These are phyloP conservation scores for Todus mexicanus DNA, from an alignment of 2,797 vertebrate species.

Conservation along the genomic window DNA sequence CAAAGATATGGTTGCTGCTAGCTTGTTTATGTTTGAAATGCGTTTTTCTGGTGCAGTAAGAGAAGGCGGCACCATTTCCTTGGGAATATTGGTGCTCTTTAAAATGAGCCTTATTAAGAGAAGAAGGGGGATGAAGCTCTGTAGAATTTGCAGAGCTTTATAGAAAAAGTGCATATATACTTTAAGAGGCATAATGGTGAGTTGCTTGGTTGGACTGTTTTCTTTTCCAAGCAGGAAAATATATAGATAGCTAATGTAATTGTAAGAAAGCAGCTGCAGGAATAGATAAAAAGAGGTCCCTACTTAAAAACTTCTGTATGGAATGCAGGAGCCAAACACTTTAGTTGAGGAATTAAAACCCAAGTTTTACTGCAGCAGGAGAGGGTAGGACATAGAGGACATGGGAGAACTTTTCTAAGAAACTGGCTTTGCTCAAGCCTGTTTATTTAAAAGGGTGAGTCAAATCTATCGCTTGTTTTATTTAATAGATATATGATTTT, in stretches of 20 bases:
- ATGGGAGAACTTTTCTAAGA: background rate
- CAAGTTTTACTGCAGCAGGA: constrained; percentile 4
- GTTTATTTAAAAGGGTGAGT: constrained; percentile 15
- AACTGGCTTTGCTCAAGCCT: background rate
- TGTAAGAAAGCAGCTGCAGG: constrained; percentile 39
- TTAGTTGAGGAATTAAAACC: constrained; percentile 33
- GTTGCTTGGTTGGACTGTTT: background rate
- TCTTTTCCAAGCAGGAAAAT: background rate
- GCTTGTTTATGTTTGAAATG: constrained; percentile 68
- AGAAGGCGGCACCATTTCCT: constrained; percentile 30
- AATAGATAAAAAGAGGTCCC: constrained; percentile 38
- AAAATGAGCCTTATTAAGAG: constrained; percentile 30
- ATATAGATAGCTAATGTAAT: constrained; percentile 38
- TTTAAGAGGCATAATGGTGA: constrained; percentile 4
- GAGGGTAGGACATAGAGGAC: background rate
- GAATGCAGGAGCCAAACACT: constrained; percentile 1
- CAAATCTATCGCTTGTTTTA: background rate
- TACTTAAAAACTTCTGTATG: constrained; percentile 32
- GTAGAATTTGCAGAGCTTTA: constrained; percentile 23
- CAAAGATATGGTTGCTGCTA: constrained; percentile 66
- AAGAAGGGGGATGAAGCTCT: background rate
- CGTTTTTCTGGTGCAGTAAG: constrained; percentile 52
- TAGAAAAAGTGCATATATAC: background rate
- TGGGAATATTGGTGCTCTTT: constrained; percentile 48
- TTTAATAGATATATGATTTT: background rate